These are phyloP conservation scores for Mellivora capensis DNA, from an alignment of 2,113 vertebrate species.

Conservation along the genomic window DNA sequence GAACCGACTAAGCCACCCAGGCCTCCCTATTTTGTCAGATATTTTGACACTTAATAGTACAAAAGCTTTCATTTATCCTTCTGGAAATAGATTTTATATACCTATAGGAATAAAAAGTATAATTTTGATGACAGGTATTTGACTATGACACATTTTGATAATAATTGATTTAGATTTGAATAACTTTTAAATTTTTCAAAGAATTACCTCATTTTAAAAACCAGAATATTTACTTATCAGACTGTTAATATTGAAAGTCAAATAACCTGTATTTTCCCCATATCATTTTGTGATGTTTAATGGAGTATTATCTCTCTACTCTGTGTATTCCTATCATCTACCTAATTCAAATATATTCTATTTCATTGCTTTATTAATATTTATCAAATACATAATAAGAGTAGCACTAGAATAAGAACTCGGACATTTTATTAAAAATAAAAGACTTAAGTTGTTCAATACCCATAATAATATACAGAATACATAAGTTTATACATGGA, in stretches of 20 bases:
- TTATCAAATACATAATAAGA: neutral
- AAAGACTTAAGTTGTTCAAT: neutral
- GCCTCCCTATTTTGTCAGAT: neutral
- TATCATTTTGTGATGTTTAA: neutral
- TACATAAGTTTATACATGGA: neutral
- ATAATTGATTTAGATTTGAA: neutral
- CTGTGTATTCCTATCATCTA: neutral
- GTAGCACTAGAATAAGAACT: neutral
- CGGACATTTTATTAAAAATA: neutral
- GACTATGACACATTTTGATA: neutral
- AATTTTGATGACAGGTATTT: neutral
- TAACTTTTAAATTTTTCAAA: neutral
- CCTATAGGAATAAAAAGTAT: neutral
- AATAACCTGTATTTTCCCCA: neutral
- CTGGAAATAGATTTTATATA: neutral
- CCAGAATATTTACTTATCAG: neutral
- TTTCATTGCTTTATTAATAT: neutral
- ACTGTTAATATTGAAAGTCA: neutral
- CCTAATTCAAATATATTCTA: neutral
- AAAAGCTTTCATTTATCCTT: neutral
- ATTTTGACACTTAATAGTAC: neutral
- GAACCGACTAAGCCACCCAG: neutral
- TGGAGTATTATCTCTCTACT: neutral
- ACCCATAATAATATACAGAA: neutral
- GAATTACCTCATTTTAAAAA: neutral